Evolutionary conservation across 2,888 invertebrate species (phyloP).

Genomic region (Coleophora flavipennella): DNA sequence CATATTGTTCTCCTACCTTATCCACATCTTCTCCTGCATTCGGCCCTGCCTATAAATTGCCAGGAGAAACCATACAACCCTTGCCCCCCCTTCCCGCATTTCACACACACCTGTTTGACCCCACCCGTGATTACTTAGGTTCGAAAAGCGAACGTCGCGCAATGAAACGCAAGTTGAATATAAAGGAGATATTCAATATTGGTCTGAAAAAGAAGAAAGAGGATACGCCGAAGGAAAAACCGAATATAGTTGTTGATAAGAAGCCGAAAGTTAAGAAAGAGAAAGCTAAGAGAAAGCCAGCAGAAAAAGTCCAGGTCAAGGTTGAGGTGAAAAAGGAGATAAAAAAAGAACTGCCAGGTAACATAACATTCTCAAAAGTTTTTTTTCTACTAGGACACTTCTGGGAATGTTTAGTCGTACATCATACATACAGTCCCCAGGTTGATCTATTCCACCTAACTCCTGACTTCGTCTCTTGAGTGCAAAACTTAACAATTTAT

Average conservation of each 20-base stretch:
- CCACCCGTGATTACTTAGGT: constrained; percentile 59
- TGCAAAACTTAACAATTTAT: no score
- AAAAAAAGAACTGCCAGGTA: constrained; percentile 42
- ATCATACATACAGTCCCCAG: no score
- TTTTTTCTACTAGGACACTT: no score
- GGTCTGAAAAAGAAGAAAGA: constrained; percentile 58
- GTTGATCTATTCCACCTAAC: no score
- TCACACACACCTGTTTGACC: constrained; percentile 64
- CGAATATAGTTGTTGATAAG: constrained; percentile 27
- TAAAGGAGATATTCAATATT: constrained; percentile 77
- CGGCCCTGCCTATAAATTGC: constrained; percentile 22
- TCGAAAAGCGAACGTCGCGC: constrained; percentile 81
- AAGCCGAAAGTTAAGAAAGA: constrained; percentile 31
- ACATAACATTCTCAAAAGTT: no score
- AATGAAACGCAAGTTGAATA: constrained; percentile 79
- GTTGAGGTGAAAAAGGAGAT: constrained; percentile 18
- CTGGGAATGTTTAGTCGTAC: no score
- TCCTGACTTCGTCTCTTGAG: no score
- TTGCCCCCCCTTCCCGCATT: constrained; percentile 24
- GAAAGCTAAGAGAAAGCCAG: constrained; percentile 8
- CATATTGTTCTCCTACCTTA: constrained; percentile 11
- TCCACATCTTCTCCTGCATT: constrained; percentile 27
- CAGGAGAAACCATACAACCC: background rate
- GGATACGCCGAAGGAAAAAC: constrained; percentile 23
- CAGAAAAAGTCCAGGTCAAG: constrained; percentile 11